Evolutionary conservation across 2,797 vertebrate species (phyloP), one percentile per base, ranked within the genome.

Genomic region (Bufotes viridis): DNA sequence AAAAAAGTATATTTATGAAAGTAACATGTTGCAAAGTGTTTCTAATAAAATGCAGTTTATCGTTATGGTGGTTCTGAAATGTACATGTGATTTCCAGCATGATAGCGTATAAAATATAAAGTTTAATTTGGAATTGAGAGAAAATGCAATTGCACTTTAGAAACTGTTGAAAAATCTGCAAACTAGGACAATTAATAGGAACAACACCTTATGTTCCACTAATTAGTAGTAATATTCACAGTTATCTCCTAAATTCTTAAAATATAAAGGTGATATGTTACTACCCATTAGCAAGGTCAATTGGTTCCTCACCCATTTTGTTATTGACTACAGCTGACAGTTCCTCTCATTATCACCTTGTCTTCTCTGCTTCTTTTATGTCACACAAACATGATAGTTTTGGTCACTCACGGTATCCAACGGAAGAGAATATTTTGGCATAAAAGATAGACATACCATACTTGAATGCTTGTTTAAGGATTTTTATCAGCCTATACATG

Each of bases 311-410:
- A 92, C 93, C 92, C 94, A 92, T 92, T 92, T 95, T 94, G 93
- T 94, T 96, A 96, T 95, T 94, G 94, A 93, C 93, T 93, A 94
- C 91, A 90, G 10, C 92, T 95, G 93, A 94, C 93, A 93, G 93
- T 95, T 94, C 94, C 93, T 95, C 93, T 96, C 95, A 95, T 96
- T 96, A 96, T 95, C 93, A 93, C 93, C 91, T 93, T 94, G 94
- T 94, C 94, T 94, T 93, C 92, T 89, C 90, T 92, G 92, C 93
- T 93, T 94, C 92, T 90, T 91, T 92, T 78, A 91, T 93, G 92
- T 91, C 94, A 95, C 95, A 93, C 91, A 92, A 91, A 90, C 91
- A 90, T 94, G 94, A 96, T 95, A 94, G 93, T 95, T 94, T 92
- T 93, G 94, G 94, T 94, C 95, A 95, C 93, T 92, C 95, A 49